Percentiles rank a stretch among this genome's conserved stretches.
phyloP scores from a whole-genome alignment of 1,140 invertebrate genomes.

The Bombus haemorrhoidalis region DNA sequence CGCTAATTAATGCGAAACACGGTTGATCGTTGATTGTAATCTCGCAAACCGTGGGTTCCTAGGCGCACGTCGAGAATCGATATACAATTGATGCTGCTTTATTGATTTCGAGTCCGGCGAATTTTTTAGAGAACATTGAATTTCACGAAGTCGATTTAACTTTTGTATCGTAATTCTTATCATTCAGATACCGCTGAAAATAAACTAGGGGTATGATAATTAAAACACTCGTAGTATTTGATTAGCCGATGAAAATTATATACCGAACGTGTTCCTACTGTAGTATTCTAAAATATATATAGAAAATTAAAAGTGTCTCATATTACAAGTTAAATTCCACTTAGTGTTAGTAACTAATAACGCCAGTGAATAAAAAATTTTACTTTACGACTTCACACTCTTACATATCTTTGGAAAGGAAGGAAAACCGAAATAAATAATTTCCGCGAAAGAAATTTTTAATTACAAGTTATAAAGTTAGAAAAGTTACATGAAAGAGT shows the following conservation, averaged over 20 bases:
- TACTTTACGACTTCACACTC: no score
- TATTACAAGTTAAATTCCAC: no score
- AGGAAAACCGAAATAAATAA: background rate
- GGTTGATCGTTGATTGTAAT: slow-evolving; percentile 1
- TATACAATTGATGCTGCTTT: background rate
- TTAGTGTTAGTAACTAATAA: no score
- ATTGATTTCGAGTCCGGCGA: background rate
- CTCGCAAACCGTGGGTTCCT: no score
- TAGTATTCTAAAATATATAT: no score
- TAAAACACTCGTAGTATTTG: no score
- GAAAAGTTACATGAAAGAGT: background rate
- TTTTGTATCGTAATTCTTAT: background rate
- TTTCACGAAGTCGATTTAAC: background rate
- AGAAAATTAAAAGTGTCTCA: no score
- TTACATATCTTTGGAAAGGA: background rate
- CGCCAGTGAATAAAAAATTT: no score
- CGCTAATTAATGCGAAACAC: slow-evolving; percentile 15
- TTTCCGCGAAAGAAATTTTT: background rate
- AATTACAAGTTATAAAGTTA: background rate
- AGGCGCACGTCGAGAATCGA: background rate
- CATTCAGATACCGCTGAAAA: background rate
- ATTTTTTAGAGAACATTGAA: background rate
- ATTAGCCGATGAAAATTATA: no score
- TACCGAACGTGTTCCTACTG: no score
- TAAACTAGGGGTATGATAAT: background rate